Base-by-base conservation (phyloP, 2,797 vertebrate species). In the Xerus rutilus region DNA sequence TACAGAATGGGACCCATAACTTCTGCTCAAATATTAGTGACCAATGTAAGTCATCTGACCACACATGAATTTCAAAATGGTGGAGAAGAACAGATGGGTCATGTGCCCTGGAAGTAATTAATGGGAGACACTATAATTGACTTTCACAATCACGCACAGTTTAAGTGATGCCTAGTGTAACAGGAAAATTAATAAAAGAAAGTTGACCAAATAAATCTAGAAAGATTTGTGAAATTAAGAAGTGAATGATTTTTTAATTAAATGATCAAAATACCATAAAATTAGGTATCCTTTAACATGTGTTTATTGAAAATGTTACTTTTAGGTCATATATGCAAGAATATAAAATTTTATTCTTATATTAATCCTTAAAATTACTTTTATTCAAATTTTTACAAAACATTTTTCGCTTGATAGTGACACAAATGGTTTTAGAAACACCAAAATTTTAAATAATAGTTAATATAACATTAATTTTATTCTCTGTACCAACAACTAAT, bases 211-310 rank as follows among this genome's bases (percentile, higher is more conserved):
- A 12, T 57, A 49, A 70, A 62, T 43, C 78, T 72, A 39, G 5
- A 54, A 47, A 88, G 3, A 25, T 18, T 93, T 78, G 76, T 91
- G 43, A 88, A 96, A 57, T 72, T 45, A 79, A 85, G 18, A 93
- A 65, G 7, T 30, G 2, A 35, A 70, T 54, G 4, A 20, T 49
- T 82, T 93, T n/a, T 43, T 78, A 95, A 45, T 25, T 93, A 35
- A 96, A 88, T 84, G 69, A 76, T 67, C 57, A 25, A 89, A 62
- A 39, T 82, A 4, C 0, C 25, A 74, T 83, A 25, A 45, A 86
- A 86, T 76, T 91, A 86, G 18, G 45, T 62, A 52, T 82, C 7
- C 1, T 2, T 3, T 32, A 13, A 32, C 1, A 11, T 52, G 45
- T 32, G 39, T n/a, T 72, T 54, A 69, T 64, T 76, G 3, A 91